Percentiles rank a stretch among this genome's conserved stretches.
Conservation (phyloP, 2,113 vertebrate genomes). For the Apus apus region DNA sequence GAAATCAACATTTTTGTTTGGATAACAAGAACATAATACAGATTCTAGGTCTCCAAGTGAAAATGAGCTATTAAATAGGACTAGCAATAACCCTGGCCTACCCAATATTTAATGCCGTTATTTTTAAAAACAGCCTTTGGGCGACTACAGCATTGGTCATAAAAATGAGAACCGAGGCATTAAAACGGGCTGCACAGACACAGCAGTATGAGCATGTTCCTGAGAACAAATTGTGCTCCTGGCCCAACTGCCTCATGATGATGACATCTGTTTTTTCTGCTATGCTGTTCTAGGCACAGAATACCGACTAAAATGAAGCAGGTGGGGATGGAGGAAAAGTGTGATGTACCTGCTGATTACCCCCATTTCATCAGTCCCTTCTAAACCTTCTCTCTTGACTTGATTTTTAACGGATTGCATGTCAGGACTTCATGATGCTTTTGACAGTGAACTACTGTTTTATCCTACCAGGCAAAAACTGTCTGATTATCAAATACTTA, state of each 20-base stretch:
- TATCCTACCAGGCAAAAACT: neutral
- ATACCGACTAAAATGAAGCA: neutral
- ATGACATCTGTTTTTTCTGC: neutral
- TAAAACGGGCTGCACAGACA: neutral
- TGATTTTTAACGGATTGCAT: neutral
- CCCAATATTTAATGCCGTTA: neutral
- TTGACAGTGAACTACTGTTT: neutral
- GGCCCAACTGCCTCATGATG: neutral
- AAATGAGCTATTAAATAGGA: neutral
- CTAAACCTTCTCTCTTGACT: neutral
- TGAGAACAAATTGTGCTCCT: neutral
- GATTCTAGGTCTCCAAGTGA: neutral
- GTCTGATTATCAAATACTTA: neutral
- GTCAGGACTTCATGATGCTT: neutral
- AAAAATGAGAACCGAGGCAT: neutral
- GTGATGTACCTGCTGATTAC: neutral
- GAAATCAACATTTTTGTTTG: neutral
- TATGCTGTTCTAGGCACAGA: rapidly evolving
- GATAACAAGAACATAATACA: neutral
- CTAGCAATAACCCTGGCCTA: neutral
- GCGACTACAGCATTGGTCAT: neutral
- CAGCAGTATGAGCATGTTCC: neutral
- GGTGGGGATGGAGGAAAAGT: neutral
- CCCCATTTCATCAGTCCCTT: neutral
- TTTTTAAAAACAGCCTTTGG: neutral